Conservation (phyloP, 2,113 vertebrate species). For the Apteryx owenii region DNA sequence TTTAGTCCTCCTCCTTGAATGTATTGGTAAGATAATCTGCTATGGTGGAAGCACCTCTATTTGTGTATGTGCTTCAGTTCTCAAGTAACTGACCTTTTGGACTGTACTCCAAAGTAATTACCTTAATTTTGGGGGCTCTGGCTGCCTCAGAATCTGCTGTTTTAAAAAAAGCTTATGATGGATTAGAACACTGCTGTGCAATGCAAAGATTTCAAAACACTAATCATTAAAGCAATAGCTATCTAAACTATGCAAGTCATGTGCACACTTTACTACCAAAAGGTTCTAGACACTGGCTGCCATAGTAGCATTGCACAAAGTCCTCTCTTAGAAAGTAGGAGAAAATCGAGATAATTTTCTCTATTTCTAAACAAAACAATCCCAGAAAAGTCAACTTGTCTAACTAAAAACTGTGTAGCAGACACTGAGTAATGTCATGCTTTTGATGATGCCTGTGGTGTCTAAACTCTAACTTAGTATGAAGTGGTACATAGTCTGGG, state of each 20-base stretch:
- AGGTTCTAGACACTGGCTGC: not conserved
- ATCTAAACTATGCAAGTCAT: not conserved
- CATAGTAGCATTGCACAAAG: not conserved
- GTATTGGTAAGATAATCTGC: not conserved
- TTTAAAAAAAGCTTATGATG: not conserved
- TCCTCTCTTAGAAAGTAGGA: not conserved
- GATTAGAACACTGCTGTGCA: not conserved
- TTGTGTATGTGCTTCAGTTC: not conserved
- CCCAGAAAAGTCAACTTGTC: not conserved
- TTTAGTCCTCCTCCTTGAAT: not conserved
- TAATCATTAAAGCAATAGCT: not conserved
- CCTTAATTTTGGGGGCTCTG: not conserved
- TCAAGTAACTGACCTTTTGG: not conserved
- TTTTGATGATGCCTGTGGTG: accelerated
- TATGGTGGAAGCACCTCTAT: not conserved
- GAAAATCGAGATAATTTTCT: not conserved
- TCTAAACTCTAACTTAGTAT: not conserved
- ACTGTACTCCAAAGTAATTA: not conserved
- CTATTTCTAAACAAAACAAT: not conserved
- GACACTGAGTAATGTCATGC: not conserved
- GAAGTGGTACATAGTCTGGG: not conserved
- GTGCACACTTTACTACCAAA: not conserved
- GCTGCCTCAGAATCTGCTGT: not conserved
- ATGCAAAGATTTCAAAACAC: not conserved
- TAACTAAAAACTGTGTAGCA: not conserved